phyloP scores from a whole-genome alignment of 1,140 invertebrate species.

The Cyclargus thomasi region DNA sequence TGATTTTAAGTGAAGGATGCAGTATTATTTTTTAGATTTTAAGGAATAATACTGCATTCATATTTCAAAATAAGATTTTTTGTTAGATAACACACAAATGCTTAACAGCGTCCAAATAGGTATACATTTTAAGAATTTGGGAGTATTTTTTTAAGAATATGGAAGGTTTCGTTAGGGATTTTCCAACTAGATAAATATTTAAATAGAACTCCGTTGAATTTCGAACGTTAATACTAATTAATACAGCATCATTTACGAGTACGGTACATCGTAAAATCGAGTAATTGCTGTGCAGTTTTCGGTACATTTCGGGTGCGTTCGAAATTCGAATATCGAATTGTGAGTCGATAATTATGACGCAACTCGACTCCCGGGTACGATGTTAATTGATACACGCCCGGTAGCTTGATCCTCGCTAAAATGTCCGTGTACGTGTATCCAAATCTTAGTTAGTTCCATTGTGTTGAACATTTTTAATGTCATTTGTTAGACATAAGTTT shows the following conservation, averaged over 20 bases:
- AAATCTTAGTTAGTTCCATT: not conserved
- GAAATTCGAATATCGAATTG: constrained; percentile 43
- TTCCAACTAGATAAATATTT: no score
- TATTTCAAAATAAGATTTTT: no score
- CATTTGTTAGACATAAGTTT: no score
- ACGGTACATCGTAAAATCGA: constrained; percentile 30
- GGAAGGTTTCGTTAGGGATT: no score
- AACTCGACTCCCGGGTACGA: constrained; percentile 34
- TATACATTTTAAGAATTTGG: no score
- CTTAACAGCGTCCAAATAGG: no score
- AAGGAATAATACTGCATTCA: no score
- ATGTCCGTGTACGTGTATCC: constrained; percentile 1
- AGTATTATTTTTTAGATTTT: no score
- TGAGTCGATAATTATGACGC: constrained; percentile 47
- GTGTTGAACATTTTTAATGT: not conserved
- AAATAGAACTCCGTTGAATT: constrained; percentile 10
- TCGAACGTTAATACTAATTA: constrained; percentile 9
- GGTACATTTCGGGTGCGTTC: constrained; percentile 30
- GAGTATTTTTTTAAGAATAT: no score
- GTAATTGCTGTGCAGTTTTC: constrained; percentile 36
- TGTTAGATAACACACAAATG: no score
- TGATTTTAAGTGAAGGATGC: no score
- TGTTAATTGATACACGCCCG: constrained; percentile 34
- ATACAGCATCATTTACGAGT: constrained; percentile 21
- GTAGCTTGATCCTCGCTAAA: not conserved